These are phyloP conservation scores for Globodera ellingtonae DNA, from an alignment of 1,140 invertebrate genomes.

Conservation along the genomic window DNA sequence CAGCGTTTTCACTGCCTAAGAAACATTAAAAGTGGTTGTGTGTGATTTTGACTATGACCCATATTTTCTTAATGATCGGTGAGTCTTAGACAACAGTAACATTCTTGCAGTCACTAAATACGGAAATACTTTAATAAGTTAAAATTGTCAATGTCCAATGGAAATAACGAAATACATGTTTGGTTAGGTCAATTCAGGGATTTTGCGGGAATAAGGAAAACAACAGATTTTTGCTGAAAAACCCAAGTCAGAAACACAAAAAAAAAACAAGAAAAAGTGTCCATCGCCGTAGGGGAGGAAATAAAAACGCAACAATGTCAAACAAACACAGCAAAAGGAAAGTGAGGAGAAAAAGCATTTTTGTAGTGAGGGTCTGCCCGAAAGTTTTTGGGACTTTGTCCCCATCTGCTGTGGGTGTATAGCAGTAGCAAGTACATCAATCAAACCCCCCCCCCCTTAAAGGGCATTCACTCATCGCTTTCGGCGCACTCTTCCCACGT, in stretches of 20 bases:
- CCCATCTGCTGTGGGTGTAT: background rate
- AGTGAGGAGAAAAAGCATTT: background rate
- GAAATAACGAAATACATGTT: too few relatives aligned
- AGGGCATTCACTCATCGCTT: background rate
- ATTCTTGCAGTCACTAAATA: too few relatives aligned
- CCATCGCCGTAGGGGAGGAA: background rate
- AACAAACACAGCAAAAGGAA: background rate
- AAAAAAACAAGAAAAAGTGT: background rate
- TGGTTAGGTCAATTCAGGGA: background rate
- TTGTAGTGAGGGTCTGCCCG: background rate
- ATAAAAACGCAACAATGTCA: background rate
- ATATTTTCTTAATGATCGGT: too few relatives aligned
- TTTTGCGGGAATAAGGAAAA: background rate
- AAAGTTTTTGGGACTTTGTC: background rate
- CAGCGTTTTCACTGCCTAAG: too few relatives aligned
- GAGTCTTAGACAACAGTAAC: too few relatives aligned
- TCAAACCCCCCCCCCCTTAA: too few relatives aligned
- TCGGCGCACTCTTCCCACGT: background rate
- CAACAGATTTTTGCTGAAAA: background rate
- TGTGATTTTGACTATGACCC: too few relatives aligned
- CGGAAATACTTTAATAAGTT: too few relatives aligned
- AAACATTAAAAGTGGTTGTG: too few relatives aligned
- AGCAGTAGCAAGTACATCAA: too few relatives aligned
- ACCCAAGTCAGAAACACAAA: background rate
- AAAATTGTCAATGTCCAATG: too few relatives aligned